phyloP scores from a whole-genome alignment of 2,113 vertebrate genomes.

The Festucalex cinctus region DNA sequence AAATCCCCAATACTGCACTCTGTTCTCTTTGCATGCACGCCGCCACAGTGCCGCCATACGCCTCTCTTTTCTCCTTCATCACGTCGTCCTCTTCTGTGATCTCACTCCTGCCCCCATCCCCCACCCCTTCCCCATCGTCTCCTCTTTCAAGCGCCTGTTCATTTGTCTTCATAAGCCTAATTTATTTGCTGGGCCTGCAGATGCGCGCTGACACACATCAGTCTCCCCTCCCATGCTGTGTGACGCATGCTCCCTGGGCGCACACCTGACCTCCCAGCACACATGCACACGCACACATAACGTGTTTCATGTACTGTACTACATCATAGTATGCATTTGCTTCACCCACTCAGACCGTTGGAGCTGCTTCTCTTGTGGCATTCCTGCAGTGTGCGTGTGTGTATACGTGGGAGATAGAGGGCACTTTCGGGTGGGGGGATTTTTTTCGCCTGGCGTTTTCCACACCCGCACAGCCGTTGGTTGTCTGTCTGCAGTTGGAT shows the following conservation, averaged over 20 bases:
- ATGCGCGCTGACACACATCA: slow-evolving; percentile 99
- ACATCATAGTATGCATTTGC: slow-evolving; percentile 17
- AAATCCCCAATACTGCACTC: neutral
- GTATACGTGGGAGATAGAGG: slow-evolving; percentile 75
- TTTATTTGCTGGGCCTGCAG: slow-evolving; percentile 93
- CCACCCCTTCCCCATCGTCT: slow-evolving; percentile 40
- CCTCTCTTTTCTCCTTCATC: slow-evolving; percentile 36
- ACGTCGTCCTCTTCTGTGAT: slow-evolving; percentile 26
- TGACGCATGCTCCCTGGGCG: slow-evolving; percentile 22
- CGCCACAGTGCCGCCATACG: slow-evolving; percentile 43
- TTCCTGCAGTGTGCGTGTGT: slow-evolving; percentile 79
- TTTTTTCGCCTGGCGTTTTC: slow-evolving; percentile 52
- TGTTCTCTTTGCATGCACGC: slow-evolving; percentile 56
- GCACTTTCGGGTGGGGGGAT: slow-evolving; percentile 79
- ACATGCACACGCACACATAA: slow-evolving; percentile 17
- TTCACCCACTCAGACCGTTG: slow-evolving; percentile 71
- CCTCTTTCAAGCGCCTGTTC: slow-evolving; percentile 73
- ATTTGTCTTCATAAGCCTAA: slow-evolving; percentile 99
- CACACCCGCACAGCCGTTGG: slow-evolving; percentile 67
- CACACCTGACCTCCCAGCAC: slow-evolving; percentile 46
- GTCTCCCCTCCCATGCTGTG: slow-evolving; percentile 77
- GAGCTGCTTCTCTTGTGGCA: slow-evolving; percentile 84
- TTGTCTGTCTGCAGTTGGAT: slow-evolving; percentile 66
- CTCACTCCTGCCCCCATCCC: slow-evolving; percentile 8
- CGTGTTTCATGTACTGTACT: neutral